phyloP scores from a whole-genome alignment of 2,888 invertebrate genomes.

The Drosophila gaucha region DNA sequence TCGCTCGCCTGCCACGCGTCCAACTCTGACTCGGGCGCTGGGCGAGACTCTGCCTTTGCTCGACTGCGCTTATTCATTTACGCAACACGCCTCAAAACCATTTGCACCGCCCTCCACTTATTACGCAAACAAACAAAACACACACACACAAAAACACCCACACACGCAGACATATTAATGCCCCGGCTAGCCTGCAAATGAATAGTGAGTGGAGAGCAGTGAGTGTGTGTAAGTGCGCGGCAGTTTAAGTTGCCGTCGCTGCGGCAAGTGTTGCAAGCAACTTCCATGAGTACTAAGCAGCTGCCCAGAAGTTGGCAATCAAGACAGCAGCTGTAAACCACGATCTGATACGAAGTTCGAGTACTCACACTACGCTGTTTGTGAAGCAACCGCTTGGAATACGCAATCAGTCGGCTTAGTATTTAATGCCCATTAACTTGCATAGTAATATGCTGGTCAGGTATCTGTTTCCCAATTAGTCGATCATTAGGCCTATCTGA shows the following conservation, averaged over 20 bases:
- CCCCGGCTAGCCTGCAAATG: conserved; percentile 70
- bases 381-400: conserved; percentile 11
- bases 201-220: conserved; percentile 59
- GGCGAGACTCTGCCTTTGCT: conserved; percentile 39
- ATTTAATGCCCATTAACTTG: conserved; percentile 22
- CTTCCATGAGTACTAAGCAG: conserved; percentile 22
- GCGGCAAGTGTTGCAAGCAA: conserved; percentile 44
- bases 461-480: conserved; percentile 8
- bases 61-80: conserved; percentile 76
- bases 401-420: conserved; percentile 23
- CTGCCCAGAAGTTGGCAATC: conserved; percentile 28
- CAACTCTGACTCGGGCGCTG: conserved; percentile 35
- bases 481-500: neutral
- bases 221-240: conserved; percentile 27
- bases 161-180: conserved; percentile 37
- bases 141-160: conserved; percentile 25
- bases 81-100: conserved; percentile 60
- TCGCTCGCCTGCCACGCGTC: conserved; percentile 62
- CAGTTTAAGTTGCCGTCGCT: conserved; percentile 54
- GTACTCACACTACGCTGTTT: neutral
- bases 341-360: conserved; percentile 18
- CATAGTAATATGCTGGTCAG: conserved; percentile 14
- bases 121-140: conserved; percentile 50
- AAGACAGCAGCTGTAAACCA: conserved; percentile 27
- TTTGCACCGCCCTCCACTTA: conserved; percentile 67